Base-by-base conservation (phyloP, 2,113 vertebrate species). In the Catagonus wagneri region DNA sequence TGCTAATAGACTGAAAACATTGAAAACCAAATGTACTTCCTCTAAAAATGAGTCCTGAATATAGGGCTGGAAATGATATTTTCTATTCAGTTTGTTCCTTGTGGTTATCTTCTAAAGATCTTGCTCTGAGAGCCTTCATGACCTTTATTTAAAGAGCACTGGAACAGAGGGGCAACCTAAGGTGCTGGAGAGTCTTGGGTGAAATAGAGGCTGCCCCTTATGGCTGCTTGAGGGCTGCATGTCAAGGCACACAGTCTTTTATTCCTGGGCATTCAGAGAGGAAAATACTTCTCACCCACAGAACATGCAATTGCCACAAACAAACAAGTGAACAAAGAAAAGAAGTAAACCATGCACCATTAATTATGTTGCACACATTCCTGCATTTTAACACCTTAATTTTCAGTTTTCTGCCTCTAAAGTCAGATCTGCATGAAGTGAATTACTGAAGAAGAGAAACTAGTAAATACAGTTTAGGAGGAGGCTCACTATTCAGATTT, bases 401-500 rank as follows among this genome's bases (percentile, higher is more conserved):
- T 90, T 96, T 72, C 36, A 54, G 14, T 69, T 69, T 86, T 90
- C 63, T 88, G 8, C 8, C 89, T 52, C 25, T 65, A 44, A 83
- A 69, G 78, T 36, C 20, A 52, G 54, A 87, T 50, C 52, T 79
- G 22, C 69, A 90, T 9, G 71, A 74, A 83, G 61, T 29, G 25
- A 79, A 58, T 69, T 63, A 58, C 39, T 88, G 25, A 63, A 44
- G 29, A 63, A 54, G 2, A 72, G 29, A 58, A 89, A 80, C 9
- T 71, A 74, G 22, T 39, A 68, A 58, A 56, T 8, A 68, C 8
- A 11, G 3, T 88, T 84, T 85, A 61, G 7, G 34, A 68, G 29
- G 34, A 80, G n/a, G 50, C 22, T 88, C 1, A 89, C 6, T 69
- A n/a, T n/a, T n/a, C n/a, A n/a, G n/a, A n/a, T n/a, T n/a, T n/a